phyloP scores from a whole-genome alignment of 2,797 vertebrate genomes.

The Margarornis squamiger region DNA sequence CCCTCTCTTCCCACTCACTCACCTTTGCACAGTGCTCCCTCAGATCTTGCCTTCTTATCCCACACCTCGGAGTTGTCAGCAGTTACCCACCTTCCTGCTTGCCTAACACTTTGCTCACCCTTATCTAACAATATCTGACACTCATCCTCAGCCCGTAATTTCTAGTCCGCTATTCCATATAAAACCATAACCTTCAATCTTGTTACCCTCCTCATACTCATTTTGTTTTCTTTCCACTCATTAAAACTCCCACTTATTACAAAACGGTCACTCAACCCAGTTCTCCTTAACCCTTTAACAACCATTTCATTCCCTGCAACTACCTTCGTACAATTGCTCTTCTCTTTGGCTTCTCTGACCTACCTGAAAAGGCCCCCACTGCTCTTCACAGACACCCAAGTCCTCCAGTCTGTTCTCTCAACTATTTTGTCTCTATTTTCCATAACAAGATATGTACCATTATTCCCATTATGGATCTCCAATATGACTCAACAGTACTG shows the following conservation, averaged over 20 bases:
- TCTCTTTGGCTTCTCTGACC: background rate
- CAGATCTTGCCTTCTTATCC: slow-evolving; percentile 2
- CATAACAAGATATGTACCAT: background rate
- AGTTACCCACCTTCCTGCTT: slow-evolving; percentile 47
- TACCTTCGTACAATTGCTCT: background rate
- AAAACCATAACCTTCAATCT: slow-evolving; percentile 56
- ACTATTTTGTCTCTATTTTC: background rate
- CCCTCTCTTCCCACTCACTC: background rate
- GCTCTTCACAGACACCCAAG: background rate
- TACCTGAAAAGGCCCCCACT: background rate
- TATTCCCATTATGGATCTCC: background rate
- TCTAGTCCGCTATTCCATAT: background rate
- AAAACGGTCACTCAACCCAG: background rate
- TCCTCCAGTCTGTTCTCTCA: background rate
- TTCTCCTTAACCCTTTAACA: background rate
- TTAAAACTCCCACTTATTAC: slow-evolving; percentile 44
- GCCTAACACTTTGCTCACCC: background rate
- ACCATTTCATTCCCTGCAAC: background rate
- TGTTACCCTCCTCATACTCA: background rate
- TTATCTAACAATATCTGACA: slow-evolving; percentile 42
- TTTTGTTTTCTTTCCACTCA: slow-evolving; percentile 49
- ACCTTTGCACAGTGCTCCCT: background rate
- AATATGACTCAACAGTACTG: background rate
- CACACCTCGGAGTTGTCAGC: slow-evolving; percentile 26
- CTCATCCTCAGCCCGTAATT: slow-evolving; percentile 45